Percentiles rank a stretch among this genome's conserved stretches.
phyloP scores from a whole-genome alignment of 2,113 vertebrate species.

The Rhinogobius similis region DNA sequence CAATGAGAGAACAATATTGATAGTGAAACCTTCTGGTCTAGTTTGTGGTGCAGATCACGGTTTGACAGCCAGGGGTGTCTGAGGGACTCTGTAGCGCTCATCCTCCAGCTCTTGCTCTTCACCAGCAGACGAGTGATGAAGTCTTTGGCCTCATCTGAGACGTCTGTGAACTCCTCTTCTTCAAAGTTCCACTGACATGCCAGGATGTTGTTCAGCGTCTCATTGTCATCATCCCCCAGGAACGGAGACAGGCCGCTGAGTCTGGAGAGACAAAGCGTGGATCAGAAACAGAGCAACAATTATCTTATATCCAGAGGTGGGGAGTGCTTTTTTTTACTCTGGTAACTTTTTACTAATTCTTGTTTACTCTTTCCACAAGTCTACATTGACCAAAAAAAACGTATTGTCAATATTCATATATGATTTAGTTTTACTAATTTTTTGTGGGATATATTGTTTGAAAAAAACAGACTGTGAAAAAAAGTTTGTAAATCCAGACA shows the following conservation, averaged over 20 bases:
- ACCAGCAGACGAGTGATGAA: slow-evolving; percentile 94
- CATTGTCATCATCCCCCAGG: slow-evolving; percentile 92
- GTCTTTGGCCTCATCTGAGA: slow-evolving; percentile 92
- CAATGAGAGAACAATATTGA: not conserved
- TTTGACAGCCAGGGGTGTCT: slow-evolving; percentile 93
- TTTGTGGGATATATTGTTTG: no score
- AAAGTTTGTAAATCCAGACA: no score
- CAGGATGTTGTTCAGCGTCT: slow-evolving; percentile 95
- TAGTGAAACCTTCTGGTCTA: slow-evolving; percentile 79
- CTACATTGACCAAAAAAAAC: no score
- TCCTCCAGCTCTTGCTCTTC: slow-evolving; percentile 97
- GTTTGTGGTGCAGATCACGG: slow-evolving; percentile 82
- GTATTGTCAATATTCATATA: no score
- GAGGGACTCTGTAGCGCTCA: slow-evolving; percentile 91
- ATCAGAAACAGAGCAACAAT: slow-evolving; percentile 9
- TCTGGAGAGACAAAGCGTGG: slow-evolving; percentile 60
- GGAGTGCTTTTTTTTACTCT: no score
- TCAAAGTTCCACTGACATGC: slow-evolving; percentile 94
- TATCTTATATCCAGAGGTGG: not conserved
- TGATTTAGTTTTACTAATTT: no score
- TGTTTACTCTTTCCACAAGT: no score
- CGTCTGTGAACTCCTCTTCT: slow-evolving; percentile 86
- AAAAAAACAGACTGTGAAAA: no score
- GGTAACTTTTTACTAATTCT: no score
- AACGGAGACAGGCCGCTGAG: slow-evolving; percentile 95